Base-by-base conservation (phyloP, 2,888 invertebrate species). In the Tipula confusa region DNA sequence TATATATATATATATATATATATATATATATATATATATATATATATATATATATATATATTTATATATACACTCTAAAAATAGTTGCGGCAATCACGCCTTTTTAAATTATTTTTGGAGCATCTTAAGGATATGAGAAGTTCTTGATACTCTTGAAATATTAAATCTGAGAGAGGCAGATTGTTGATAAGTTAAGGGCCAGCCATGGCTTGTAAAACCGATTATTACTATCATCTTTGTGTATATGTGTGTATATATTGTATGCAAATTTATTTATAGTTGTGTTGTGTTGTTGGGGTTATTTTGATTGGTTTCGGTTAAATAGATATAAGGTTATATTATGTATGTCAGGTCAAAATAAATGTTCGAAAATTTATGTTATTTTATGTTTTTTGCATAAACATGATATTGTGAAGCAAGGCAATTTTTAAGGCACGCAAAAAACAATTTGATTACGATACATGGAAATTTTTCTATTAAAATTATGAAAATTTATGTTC, bases 301-400 rank as follows among this genome's bases (percentile, higher is more conserved):
- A 24, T 64, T 64, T 64, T 18, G 64, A 64, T 64, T 64, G 64
- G 64, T 24, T 64, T 64, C 24, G 43, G 43, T 43, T 43, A 43
- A 43, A 43, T 43, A 13, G 24, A 64, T 64, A 64, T 64, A 24
- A 9, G 64, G 64, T 24, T 64, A 24, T 64, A 24, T 64, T 24
- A 24, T 64, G 64, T 64, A 9, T 64, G 64, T 64, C 64, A 64
- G 64, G 64, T 64, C 64, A 64, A 64, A 64, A 64, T 64, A 64
- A 64, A 64, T 64, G 64, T 24, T 18, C 24, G 18, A 64, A 9
- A 43, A 15, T 43, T 64, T 64, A n/a, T n/a, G n/a, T n/a, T n/a
- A n/a, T 64, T 64, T 13, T 64, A 24, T 18, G 64, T 64, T 24
- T 18, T 18, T 13, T 7, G 64, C 43, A 48, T 48, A 24, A 9